Evolutionary conservation across 2,888 invertebrate genomes (phyloP).

Genomic region (Saturnia pavonia): DNA sequence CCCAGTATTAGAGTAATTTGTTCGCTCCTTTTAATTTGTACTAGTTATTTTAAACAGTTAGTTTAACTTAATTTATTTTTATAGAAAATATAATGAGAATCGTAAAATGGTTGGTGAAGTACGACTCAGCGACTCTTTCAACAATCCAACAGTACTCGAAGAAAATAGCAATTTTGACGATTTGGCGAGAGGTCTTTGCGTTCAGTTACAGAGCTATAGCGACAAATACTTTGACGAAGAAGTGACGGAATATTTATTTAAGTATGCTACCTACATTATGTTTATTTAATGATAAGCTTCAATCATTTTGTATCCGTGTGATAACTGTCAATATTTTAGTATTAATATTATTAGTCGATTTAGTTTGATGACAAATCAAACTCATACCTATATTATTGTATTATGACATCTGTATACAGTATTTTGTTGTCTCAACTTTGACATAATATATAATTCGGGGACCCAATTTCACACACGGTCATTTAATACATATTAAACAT

Average conservation of each 20-base stretch:
- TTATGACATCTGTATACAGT: too few relatives aligned
- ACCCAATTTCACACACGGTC: too few relatives aligned
- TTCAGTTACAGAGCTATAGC: constrained; percentile 24
- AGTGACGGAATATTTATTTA: constrained; percentile 28
- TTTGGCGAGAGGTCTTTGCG: constrained; percentile 27
- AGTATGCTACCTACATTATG: constrained; percentile 20
- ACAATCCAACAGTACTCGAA: constrained; percentile 23
- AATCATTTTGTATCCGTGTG: not conserved
- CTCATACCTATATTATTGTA: too few relatives aligned
- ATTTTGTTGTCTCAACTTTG: too few relatives aligned
- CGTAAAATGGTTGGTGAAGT: constrained; percentile 20
- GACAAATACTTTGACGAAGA: constrained; percentile 26
- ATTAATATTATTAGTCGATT: too few relatives aligned
- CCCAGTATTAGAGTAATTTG: not conserved
- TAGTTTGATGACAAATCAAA: too few relatives aligned
- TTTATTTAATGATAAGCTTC: not conserved
- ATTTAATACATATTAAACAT: too few relatives aligned
- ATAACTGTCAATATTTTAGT: too few relatives aligned
- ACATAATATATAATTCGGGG: too few relatives aligned
- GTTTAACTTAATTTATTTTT: not conserved
- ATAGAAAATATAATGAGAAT: constrained; percentile 24
- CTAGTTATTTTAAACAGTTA: not conserved
- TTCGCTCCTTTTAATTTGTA: not conserved
- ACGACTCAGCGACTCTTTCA: constrained; percentile 20
- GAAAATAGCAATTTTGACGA: constrained; percentile 18